A percentile compares a stretch with the other conserved stretches of the same genome.
phyloP scores from a whole-genome alignment of 1,140 invertebrate species.

The Drosophila asahinai region DNA sequence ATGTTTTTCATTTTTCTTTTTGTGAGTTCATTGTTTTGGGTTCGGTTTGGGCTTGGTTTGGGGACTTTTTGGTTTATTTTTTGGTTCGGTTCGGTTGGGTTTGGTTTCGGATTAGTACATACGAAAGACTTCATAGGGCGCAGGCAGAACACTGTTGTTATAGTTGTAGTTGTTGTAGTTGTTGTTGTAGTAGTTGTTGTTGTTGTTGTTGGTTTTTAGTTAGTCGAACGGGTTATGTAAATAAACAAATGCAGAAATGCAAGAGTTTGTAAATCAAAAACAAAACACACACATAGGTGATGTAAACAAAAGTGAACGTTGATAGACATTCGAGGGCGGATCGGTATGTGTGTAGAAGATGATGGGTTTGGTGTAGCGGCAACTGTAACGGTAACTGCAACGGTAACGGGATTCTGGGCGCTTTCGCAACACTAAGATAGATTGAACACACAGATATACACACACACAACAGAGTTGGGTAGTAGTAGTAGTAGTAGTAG shows the following conservation, averaged over 20 bases:
- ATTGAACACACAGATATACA: constrained; percentile 30
- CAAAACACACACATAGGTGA: constrained; percentile 82
- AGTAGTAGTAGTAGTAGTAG: constrained; percentile 58
- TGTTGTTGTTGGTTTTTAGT: constrained; percentile 52
- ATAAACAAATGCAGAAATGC: constrained; percentile 83
- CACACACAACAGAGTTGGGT: constrained; percentile 53
- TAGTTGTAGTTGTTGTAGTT: constrained; percentile 22
- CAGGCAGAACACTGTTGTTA: constrained; percentile 78
- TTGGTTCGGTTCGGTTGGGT: constrained; percentile 25
- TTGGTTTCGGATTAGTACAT: constrained; percentile 74
- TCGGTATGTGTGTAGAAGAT: constrained; percentile 74
- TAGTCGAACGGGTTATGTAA: constrained; percentile 79
- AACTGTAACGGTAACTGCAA: constrained; percentile 64
- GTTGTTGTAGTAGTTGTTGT: constrained; percentile 31
- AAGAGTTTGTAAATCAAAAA: constrained; percentile 84
- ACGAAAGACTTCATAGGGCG: constrained; percentile 85
- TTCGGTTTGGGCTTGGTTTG: constrained; percentile 15
- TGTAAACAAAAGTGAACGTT: constrained; percentile 78
- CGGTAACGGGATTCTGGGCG: constrained; percentile 59
- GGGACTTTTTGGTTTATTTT: constrained; percentile 22
- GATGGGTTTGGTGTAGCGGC: constrained; percentile 78
- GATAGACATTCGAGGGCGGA: constrained; percentile 78
- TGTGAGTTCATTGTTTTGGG: constrained; percentile 40
- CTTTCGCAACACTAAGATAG: constrained; percentile 51
- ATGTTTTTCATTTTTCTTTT: constrained; percentile 30